These are phyloP conservation scores for Sebastes taczanowskii DNA, from an alignment of 2,797 vertebrate genomes.

Conservation along the genomic window DNA sequence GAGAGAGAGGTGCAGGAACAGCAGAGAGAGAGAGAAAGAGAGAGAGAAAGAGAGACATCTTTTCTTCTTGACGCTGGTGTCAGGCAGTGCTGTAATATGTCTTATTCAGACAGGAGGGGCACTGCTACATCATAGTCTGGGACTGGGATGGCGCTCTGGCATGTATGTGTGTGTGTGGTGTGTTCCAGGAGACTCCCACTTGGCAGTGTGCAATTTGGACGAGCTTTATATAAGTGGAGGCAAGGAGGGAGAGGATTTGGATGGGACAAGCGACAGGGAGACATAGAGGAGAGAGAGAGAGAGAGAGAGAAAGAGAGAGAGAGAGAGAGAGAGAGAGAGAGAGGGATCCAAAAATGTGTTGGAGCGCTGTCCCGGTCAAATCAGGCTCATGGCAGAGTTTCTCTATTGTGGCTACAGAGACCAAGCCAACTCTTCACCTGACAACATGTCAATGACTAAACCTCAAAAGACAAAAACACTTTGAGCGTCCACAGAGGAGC, in stretches of 20 bases:
- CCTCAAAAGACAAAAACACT: constrained; percentile 20
- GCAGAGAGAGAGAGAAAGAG: not conserved
- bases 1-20: not conserved
- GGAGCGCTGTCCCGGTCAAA: constrained; percentile 51
- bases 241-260: constrained; percentile 26
- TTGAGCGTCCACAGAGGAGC: not conserved
- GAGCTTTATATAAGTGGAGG: constrained; percentile 48
- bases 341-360: constrained; percentile 74
- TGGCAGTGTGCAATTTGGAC: constrained; percentile 68
- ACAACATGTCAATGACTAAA: constrained; percentile 52
- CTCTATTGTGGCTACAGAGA: constrained; percentile 52
- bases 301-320: no score
- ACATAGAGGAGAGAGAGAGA: not conserved
- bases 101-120: constrained; percentile 62
- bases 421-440: constrained; percentile 53
- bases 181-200: constrained; percentile 70
- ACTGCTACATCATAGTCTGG: constrained; percentile 60
- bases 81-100: constrained; percentile 49
- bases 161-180: constrained; percentile 37
- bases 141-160: constrained; percentile 42
- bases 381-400: constrained; percentile 62
- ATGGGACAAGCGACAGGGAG: constrained; percentile 42
- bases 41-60: constrained; percentile 18
- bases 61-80: constrained; percentile 33
- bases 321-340: not conserved